Percentiles rank a stretch among this genome's conserved stretches.
These are phyloP conservation scores for Caenorhabditis afra DNA, from an alignment of 2,888 invertebrate genomes.

Conservation along the genomic window DNA sequence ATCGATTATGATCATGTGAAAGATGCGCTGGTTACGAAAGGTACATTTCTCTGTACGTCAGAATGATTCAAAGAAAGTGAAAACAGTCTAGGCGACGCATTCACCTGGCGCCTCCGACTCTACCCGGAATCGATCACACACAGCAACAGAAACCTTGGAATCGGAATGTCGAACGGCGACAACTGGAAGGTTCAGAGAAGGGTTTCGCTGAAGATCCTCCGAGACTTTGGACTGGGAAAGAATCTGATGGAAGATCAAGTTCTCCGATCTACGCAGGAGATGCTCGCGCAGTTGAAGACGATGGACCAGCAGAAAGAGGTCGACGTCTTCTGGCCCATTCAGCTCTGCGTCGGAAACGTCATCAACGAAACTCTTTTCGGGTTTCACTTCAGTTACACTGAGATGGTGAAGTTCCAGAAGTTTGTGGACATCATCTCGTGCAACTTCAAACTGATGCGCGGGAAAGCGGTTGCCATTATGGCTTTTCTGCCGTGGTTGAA, in stretches of 20 bases:
- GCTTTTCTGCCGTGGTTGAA: conserved; percentile 47
- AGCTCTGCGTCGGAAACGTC: conserved; percentile 70
- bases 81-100: conserved; percentile 51
- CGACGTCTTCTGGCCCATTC: conserved; percentile 63
- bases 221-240: conserved; percentile 68
- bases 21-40: conserved; percentile 64
- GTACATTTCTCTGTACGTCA: too few relatives aligned
- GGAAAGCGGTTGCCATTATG: neutral
- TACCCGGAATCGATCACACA: conserved; percentile 44
- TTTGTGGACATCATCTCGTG: conserved; percentile 40
- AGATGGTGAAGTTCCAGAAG: conserved; percentile 58
- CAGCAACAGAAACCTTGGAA: conserved; percentile 23
- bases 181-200: conserved; percentile 66
- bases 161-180: conserved; percentile 61
- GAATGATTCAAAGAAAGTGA: too few relatives aligned
- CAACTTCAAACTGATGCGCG: conserved; percentile 16
- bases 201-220: conserved; percentile 64
- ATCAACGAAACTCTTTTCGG: conserved; percentile 70
- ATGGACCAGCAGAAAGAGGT: conserved; percentile 24
- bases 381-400: conserved; percentile 55
- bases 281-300: conserved; percentile 42
- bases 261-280: conserved; percentile 33
- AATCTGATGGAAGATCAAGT: conserved; percentile 69
- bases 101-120: conserved; percentile 28
- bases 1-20: conserved; percentile 64